Evolutionary conservation across 2,113 vertebrate genomes (phyloP), one percentile per base, ranked within the genome.

Genomic region (Plotosus lineatus): DNA sequence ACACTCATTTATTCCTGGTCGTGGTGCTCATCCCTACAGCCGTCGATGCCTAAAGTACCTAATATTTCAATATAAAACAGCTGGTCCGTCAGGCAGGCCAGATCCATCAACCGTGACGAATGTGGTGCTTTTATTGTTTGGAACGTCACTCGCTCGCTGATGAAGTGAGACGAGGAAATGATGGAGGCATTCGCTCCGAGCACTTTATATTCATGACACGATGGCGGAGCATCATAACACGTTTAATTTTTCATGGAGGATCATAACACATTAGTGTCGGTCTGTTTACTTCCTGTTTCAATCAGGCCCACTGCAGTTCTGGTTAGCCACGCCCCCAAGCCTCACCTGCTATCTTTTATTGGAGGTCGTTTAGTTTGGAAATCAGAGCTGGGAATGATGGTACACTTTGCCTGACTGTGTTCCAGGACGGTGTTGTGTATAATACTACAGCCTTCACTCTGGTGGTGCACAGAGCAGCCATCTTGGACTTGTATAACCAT

Each of bases 51-150:
- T 42, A 26, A 56, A 56, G 51, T n/a, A 26, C 0, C 33, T 75
- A 56, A 75, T 75, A 56, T 10, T 38, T 75, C 73, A 75, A 2
- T 26, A 15, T 75, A 51, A 74, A 56, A 40, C 73, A 75, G 73
- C 51, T 56, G 73, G 73, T 56, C 31, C 1, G 3, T 56, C 50
- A 75, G 73, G 4, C 51, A 40, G 73, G 73, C 50, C 31, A 38
- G 73, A 56, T 53, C 4, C 50, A 26, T 75, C 72, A 53, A 2
- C 6, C 73, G 4, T 56, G 51, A 56, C 36, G 51, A 17, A 56
- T 56, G 36, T 26, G 19, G 3, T 26, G 51, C 31, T 75, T 38
- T 56, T 55, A 56, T 56, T 38, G 73, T 75, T n/a, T 0, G 23
- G 23, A n/a, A 26, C 14, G 50, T 21, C 72, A n/a, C 11, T 50